Percentiles rank a stretch among this genome's conserved stretches.
phyloP scores from a whole-genome alignment of 2,888 invertebrate species.

The Loripinus fragilis region DNA sequence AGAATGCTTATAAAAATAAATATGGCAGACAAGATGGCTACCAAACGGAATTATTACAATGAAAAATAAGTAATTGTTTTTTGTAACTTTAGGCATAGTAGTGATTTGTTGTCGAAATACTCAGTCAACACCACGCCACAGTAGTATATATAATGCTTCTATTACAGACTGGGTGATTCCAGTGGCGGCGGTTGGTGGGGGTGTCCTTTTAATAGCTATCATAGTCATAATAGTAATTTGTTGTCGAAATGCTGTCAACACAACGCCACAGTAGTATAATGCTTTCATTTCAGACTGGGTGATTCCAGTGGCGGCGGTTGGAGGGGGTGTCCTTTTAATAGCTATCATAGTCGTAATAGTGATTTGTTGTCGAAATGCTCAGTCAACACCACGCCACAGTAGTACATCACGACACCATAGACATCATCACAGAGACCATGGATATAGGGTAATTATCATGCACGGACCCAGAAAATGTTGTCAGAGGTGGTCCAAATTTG shows the following conservation, averaged over 20 bases:
- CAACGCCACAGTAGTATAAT: no score
- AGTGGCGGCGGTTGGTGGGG: constrained; percentile 10
- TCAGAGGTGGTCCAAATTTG: no score
- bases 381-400: not conserved
- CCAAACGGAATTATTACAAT: no score
- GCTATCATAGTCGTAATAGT: not conserved
- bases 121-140: not conserved
- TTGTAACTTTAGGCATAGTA: not conserved
- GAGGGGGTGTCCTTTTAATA: not conserved
- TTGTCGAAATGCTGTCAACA: no score
- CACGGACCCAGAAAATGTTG: no score
- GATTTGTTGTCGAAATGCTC: not conserved
- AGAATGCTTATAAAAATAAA: no score
- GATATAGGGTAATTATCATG: not conserved
- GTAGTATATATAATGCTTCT: no score
- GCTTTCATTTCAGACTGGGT: constrained; percentile 19
- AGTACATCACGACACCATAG: not conserved
- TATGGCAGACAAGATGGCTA: no score
- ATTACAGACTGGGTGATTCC: constrained; percentile 29
- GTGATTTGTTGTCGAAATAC: constrained; percentile 4
- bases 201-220: not conserved
- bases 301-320: constrained; percentile 15
- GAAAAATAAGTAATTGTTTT: no score
- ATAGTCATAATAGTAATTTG: not conserved
- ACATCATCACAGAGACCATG: not conserved